Percentiles rank a stretch among this genome's conserved stretches.
These are phyloP conservation scores for Grantiella picta DNA, from an alignment of 2,113 vertebrate genomes.

Conservation along the genomic window DNA sequence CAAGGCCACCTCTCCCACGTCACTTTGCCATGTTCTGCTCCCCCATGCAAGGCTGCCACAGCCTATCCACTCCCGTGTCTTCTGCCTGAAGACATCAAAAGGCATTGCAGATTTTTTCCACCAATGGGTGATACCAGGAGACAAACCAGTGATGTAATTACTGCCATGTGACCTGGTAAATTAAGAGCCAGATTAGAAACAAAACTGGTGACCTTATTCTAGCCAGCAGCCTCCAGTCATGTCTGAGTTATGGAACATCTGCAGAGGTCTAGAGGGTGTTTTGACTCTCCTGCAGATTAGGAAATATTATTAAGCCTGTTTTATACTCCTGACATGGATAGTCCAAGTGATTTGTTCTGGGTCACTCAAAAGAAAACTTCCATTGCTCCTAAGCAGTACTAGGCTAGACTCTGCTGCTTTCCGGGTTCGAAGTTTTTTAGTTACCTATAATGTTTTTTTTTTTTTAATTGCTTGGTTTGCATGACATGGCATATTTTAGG, in stretches of 20 bases:
- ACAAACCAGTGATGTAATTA: not conserved
- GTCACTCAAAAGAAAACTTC: not conserved
- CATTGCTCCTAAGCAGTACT: not conserved
- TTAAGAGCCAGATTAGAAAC: not conserved
- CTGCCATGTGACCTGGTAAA: not conserved
- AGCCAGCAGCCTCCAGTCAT: not conserved
- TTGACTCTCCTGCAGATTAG: not conserved
- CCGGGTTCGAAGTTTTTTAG: not conserved
- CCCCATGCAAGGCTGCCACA: not conserved
- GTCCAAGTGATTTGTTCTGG: not conserved
- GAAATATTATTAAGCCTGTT: not conserved
- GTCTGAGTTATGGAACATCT: not conserved
- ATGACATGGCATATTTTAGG: not conserved
- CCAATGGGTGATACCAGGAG: not conserved
- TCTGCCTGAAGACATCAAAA: not conserved
- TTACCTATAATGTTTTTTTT: not conserved
- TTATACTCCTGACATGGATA: not conserved
- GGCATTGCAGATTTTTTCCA: not conserved
- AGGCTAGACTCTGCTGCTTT: not conserved
- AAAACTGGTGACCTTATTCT: not conserved
- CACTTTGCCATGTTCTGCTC: not conserved
- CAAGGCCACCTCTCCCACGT: accelerated
- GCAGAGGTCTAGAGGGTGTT: not conserved
- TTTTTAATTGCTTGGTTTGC: not conserved
- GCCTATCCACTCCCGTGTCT: not conserved